Evolutionary conservation across 2,113 vertebrate species (phyloP).

Genomic region (Saguinus midas): DNA sequence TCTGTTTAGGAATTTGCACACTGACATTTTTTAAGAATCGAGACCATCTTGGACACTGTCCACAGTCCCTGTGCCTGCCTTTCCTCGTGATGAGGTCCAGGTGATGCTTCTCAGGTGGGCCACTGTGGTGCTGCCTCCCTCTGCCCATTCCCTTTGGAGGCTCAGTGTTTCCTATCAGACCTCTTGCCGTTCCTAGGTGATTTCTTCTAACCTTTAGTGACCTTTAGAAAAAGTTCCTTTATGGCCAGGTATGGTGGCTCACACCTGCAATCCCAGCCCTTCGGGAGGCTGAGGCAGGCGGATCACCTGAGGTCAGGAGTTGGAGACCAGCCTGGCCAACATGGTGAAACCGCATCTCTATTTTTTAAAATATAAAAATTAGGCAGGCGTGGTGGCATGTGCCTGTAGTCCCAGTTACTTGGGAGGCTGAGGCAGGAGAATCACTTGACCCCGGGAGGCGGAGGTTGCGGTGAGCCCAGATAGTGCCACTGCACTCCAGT

Average conservation of each 20-base stretch:
- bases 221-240: not conserved
- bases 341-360: too few species aligned
- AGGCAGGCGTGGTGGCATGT: too few species aligned
- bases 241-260: too few species aligned
- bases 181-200: not conserved
- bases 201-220: not conserved
- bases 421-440: too few species aligned
- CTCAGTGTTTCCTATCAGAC: not conserved
- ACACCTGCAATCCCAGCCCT: too few species aligned
- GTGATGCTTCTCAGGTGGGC: not conserved
- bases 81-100: not conserved
- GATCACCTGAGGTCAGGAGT: too few species aligned
- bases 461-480: too few species aligned
- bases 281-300: too few species aligned
- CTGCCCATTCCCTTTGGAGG: not conserved
- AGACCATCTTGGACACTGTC: not conserved
- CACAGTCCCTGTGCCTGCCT: not conserved
- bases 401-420: too few species aligned
- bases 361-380: too few species aligned
- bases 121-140: not conserved
- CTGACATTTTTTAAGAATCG: not conserved
- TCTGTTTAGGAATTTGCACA: not conserved
- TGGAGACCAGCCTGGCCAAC: too few species aligned
- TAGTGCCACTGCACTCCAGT: too few species aligned
- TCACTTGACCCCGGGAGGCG: fast-evolving